Base-by-base conservation (phyloP, 2,113 vertebrate genomes). In the Phrynosoma blainvillii region DNA sequence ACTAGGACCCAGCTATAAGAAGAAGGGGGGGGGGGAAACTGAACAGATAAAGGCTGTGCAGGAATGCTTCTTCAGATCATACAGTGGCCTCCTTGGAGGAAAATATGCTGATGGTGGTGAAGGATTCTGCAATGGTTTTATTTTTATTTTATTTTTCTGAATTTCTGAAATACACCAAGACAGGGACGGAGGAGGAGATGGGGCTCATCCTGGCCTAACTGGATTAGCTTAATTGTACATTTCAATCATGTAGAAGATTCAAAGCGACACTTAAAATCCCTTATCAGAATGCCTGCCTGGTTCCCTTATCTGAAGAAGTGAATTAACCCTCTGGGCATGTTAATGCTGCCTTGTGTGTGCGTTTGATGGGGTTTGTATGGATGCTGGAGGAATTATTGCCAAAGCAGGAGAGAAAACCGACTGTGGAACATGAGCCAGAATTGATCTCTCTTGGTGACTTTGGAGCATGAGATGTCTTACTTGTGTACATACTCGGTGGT, bases 211-310 rank as follows among this genome's bases (percentile, higher is more conserved):
- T n/a, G n/a, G n/a, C n/a, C n/a, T n/a, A n/a, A n/a, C n/a, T n/a
- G n/a, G n/a, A n/a, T n/a, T n/a, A n/a, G n/a, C n/a, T n/a, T n/a
- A n/a, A n/a, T n/a, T n/a, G 79, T 20, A 79, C 30, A 13, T 76
- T 70, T 87, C 91, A 82, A 66, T 81, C 77, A 79, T 93, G 88
- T 42, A 83, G 84, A 30, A 65, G 90, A 91, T 94, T 90, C 92
- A 70, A 90, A 90, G 90, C 85, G 92, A 91, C 86, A 80, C 92
- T 85, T 18, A 84, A 89, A 85, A 93, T 87, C 92, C 91, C 92
- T 89, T 80, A 90, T 91, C 94, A 87, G n/a, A 83, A 83, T 54
- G 88, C 62, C 13, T 0, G 71, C 86, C 16, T 6, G 0, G 3
- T 70, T 91, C 92, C 84, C 87, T 92, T 90, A 90, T 90, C 92